Percentiles rank a stretch among this genome's conserved stretches.
These are phyloP conservation scores for Ectemnius lituratus DNA, from an alignment of 2,888 invertebrate species.

Conservation along the genomic window DNA sequence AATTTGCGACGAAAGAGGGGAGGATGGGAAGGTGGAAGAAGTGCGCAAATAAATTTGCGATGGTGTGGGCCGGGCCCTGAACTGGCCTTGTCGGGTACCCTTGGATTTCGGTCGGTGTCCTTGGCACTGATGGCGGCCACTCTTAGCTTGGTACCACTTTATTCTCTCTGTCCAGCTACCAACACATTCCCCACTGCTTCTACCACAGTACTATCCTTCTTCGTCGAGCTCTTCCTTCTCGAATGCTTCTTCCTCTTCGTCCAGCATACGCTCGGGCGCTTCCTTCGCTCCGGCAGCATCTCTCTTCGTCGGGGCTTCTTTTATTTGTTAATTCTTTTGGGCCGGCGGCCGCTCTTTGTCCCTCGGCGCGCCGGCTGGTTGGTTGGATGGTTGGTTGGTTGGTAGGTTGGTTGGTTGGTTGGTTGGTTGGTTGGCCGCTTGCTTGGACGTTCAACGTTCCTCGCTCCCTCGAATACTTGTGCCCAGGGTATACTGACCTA, in stretches of 20 bases:
- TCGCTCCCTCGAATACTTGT: slow-evolving; percentile 64
- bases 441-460: slow-evolving; percentile 60
- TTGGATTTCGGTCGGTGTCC: slow-evolving; percentile 66
- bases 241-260: slow-evolving; percentile 14
- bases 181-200: slow-evolving; percentile 36
- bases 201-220: slow-evolving; percentile 26
- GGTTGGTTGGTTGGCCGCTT: slow-evolving; percentile 30
- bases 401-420: slow-evolving; percentile 50
- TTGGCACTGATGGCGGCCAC: slow-evolving; percentile 65
- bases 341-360: slow-evolving; percentile 65
- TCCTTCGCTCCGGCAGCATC: slow-evolving; percentile 12
- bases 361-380: slow-evolving; percentile 63
- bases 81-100: slow-evolving; percentile 59
- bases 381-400: slow-evolving; percentile 57
- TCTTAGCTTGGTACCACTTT: slow-evolving; percentile 57
- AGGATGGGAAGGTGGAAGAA: slow-evolving; percentile 16
- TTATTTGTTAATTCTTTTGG: slow-evolving; percentile 65
- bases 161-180: slow-evolving; percentile 47
- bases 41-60: slow-evolving; percentile 47
- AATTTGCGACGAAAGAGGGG: not conserved
- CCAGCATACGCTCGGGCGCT: slow-evolving; percentile 4
- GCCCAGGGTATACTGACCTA: slow-evolving; percentile 63
- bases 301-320: slow-evolving; percentile 41
- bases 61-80: slow-evolving; percentile 54
- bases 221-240: slow-evolving; percentile 11